Conservation (phyloP, 2,113 vertebrate genomes). For the Sterrhoptilus dennistouni region DNA sequence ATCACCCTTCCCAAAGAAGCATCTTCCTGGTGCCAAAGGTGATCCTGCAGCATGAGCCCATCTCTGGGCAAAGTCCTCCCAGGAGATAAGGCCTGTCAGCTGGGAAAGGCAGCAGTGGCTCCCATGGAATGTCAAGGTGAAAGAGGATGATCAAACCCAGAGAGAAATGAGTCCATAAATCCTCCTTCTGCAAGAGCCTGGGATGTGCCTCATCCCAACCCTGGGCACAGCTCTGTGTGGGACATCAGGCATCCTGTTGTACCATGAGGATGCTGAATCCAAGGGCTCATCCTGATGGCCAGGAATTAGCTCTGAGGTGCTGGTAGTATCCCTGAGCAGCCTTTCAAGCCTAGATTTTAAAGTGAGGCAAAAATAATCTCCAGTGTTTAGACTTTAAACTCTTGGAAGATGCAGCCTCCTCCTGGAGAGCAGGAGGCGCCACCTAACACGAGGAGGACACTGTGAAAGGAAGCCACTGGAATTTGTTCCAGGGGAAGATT, state of each 20-base stretch:
- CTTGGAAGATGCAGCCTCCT: not conserved
- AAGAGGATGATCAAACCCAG: not conserved
- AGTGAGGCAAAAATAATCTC: not conserved
- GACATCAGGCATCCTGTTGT: rapidly evolving
- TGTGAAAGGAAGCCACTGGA: not conserved
- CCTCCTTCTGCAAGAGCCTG: not conserved
- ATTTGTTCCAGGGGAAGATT: not conserved
- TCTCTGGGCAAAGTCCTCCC: rapidly evolving
- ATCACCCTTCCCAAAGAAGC: not conserved
- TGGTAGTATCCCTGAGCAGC: not conserved
- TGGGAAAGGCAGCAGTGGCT: not conserved
- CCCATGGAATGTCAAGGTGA: not conserved
- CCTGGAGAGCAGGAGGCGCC: not conserved
- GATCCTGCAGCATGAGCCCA: not conserved
- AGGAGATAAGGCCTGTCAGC: not conserved
- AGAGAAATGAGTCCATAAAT: not conserved
- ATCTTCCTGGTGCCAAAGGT: not conserved
- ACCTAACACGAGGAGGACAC: not conserved
- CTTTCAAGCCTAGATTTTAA: not conserved
- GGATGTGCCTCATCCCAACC: not conserved
- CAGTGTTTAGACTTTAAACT: not conserved
- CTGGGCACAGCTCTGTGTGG: rapidly evolving
- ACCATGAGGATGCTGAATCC: not conserved
- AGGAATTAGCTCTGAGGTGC: not conserved
- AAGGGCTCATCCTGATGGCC: not conserved